These are phyloP conservation scores for Erebia aethiops DNA, from an alignment of 2,888 invertebrate species.

Conservation along the genomic window DNA sequence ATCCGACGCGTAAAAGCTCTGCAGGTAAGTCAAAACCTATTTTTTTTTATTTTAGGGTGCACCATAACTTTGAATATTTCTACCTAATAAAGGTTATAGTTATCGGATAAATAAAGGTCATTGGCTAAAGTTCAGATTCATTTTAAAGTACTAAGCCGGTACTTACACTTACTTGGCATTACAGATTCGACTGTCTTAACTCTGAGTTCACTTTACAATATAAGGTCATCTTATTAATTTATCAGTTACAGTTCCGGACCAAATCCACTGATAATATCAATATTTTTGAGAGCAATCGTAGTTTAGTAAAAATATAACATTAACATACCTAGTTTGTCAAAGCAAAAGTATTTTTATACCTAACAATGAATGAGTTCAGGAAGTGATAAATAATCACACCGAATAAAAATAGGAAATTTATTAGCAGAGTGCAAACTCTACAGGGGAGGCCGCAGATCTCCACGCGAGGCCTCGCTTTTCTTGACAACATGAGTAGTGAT, in stretches of 20 bases:
- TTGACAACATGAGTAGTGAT: no score
- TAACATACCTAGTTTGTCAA: background rate
- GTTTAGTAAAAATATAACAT: background rate
- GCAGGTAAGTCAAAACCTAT: no score
- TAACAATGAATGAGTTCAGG: background rate
- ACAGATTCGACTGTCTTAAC: slow-evolving; percentile 22
- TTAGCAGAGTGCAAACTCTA: background rate
- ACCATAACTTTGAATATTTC: no score
- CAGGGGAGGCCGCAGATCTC: no score
- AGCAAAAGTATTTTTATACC: background rate
- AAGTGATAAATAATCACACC: background rate
- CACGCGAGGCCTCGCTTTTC: background rate
- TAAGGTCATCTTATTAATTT: slow-evolving; percentile 42
- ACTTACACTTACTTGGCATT: slow-evolving; percentile 12
- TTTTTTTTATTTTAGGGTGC: no score
- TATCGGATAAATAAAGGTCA: background rate
- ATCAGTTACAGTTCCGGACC: slow-evolving; percentile 24
- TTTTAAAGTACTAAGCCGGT: background rate
- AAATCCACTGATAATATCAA: slow-evolving; percentile 14
- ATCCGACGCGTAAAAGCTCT: no score
- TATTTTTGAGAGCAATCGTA: background rate
- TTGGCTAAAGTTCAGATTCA: slow-evolving; percentile 2
- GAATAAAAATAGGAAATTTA: background rate
- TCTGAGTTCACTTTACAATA: slow-evolving; percentile 16
- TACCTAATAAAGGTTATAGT: background rate